Evolutionary conservation across 2,113 vertebrate species (phyloP).

Genomic region (Hiodon tergisus): DNA sequence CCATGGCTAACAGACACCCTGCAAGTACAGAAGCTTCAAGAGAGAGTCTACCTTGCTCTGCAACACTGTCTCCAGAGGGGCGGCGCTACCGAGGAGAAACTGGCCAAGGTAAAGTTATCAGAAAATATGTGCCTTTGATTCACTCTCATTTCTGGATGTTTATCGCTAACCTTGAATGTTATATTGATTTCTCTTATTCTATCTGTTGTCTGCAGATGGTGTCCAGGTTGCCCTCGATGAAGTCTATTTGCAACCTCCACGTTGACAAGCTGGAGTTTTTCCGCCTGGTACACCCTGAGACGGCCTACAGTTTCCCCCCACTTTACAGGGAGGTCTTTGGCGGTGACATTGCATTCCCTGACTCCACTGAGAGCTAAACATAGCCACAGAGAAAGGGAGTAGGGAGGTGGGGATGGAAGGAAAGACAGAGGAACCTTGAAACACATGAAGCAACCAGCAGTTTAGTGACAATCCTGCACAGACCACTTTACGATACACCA

Average conservation of each 20-base stretch:
- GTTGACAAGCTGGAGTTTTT: slow-evolving; percentile 87
- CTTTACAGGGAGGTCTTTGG: slow-evolving; percentile 84
- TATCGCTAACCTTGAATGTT: slow-evolving; percentile 50
- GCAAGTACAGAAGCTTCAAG: slow-evolving; percentile 81
- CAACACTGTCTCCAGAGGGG: slow-evolving; percentile 76
- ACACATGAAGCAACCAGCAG: slow-evolving; percentile 50
- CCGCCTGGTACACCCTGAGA: slow-evolving; percentile 79
- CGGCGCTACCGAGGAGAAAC: slow-evolving; percentile 69
- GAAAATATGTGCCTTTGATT: slow-evolving; percentile 41
- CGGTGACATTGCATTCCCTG: slow-evolving; percentile 69
- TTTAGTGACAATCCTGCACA: slow-evolving; percentile 59
- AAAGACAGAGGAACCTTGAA: slow-evolving; percentile 39
- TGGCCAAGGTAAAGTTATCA: slow-evolving; percentile 77
- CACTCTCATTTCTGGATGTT: slow-evolving; percentile 51
- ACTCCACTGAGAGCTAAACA: slow-evolving; percentile 65
- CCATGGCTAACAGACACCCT: slow-evolving; percentile 76
- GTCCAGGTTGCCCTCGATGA: slow-evolving; percentile 79
- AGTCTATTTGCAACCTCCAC: slow-evolving; percentile 84
- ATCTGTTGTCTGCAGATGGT: slow-evolving; percentile 63
- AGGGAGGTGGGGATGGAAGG: slow-evolving; percentile 24
- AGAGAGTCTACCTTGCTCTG: slow-evolving; percentile 77
- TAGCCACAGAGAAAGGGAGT: slow-evolving; percentile 27
- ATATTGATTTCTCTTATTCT: slow-evolving; percentile 6
- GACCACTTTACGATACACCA: slow-evolving; percentile 51
- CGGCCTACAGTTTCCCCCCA: slow-evolving; percentile 74